These are phyloP conservation scores for Madoqua kirkii DNA, from an alignment of 2,113 vertebrate species.

Conservation along the genomic window DNA sequence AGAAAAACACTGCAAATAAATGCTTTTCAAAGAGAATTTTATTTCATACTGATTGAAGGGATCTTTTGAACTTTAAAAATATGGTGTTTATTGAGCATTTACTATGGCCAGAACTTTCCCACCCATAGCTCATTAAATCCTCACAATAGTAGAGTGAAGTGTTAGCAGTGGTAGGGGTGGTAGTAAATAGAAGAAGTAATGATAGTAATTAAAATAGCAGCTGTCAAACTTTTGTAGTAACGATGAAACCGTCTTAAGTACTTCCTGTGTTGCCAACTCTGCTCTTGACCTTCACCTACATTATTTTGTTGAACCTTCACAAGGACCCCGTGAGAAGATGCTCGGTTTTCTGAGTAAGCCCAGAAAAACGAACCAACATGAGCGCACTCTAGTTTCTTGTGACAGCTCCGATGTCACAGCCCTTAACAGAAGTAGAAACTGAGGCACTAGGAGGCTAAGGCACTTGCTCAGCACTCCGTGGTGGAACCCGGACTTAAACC, in stretches of 20 bases:
- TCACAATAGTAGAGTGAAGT: background rate
- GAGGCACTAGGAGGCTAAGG: background rate
- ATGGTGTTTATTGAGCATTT: background rate
- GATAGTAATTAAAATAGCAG: background rate
- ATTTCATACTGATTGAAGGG: background rate
- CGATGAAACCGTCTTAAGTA: background rate
- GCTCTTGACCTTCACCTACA: background rate
- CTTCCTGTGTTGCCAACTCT: background rate
- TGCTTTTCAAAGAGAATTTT: background rate
- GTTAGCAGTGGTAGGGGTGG: too few relatives aligned
- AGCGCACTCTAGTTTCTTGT: background rate
- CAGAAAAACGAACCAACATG: background rate
- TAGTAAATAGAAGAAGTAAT: background rate
- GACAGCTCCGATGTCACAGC: background rate
- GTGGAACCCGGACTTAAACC: background rate
- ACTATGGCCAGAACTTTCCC: background rate
- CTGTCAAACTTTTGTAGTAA: background rate
- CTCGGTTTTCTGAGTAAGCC: background rate
- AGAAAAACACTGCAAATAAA: background rate
- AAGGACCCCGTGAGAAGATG: background rate
- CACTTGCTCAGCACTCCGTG: background rate
- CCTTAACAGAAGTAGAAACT: background rate
- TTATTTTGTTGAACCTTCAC: background rate
- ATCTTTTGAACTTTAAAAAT: background rate
- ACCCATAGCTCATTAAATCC: background rate